phyloP scores from a whole-genome alignment of 2,113 vertebrate species.

The Zeus faber region DNA sequence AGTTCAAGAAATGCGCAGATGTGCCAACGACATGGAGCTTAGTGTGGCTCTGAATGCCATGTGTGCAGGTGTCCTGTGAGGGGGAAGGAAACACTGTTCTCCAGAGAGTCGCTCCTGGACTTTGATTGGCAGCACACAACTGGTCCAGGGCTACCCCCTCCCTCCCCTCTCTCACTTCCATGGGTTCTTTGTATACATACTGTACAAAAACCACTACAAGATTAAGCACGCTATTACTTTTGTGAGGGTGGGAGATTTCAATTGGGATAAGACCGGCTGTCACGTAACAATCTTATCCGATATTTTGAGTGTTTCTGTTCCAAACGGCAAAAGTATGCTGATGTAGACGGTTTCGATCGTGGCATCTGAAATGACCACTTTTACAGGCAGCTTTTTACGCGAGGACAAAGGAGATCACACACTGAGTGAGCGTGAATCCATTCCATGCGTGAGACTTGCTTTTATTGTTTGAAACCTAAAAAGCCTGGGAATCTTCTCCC shows the following conservation, averaged over 20 bases:
- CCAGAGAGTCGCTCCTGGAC: conserved; percentile 37
- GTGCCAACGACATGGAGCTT: conserved; percentile 38
- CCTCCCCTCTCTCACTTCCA: background rate
- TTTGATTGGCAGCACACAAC: conserved; percentile 58
- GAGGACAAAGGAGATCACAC: conserved; percentile 9
- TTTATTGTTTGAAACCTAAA: conserved; percentile 37
- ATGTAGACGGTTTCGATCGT: conserved; percentile 1
- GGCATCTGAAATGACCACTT: conserved; percentile 36
- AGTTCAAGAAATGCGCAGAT: conserved; percentile 40
- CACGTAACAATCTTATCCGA: no score
- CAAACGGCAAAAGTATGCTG: no score
- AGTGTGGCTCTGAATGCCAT: conserved; percentile 34
- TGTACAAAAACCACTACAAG: no score
- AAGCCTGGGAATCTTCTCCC: conserved; percentile 38
- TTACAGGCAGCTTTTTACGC: conserved; percentile 31
- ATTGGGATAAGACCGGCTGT: no score
- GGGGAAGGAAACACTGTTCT: conserved; percentile 43
- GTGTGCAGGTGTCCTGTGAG: conserved; percentile 45
- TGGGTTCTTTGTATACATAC: no score
- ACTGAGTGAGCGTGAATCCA: conserved; percentile 9
- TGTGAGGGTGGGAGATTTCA: background rate
- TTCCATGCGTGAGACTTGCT: conserved; percentile 18
- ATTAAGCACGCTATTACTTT: no score
- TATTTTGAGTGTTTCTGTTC: no score
- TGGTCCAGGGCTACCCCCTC: conserved; percentile 13